Evolutionary conservation across 2,113 vertebrate species (phyloP).

Genomic region (Macrotus californicus): DNA sequence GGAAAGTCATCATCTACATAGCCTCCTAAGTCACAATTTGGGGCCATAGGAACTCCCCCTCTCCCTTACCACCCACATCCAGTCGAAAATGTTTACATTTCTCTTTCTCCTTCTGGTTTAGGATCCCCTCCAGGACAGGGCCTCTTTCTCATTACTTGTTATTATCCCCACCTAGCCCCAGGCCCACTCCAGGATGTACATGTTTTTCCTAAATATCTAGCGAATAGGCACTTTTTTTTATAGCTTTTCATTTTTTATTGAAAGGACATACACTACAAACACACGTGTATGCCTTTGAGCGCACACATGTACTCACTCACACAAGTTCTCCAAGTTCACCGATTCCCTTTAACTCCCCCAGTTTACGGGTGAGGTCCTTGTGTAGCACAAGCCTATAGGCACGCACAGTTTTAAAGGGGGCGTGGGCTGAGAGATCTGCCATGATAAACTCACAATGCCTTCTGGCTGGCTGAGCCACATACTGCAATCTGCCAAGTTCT

Average conservation of each 20-base stretch:
- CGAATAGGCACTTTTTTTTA: constrained; percentile 7
- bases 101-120: background rate
- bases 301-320: background rate
- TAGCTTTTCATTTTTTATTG: constrained; percentile 30
- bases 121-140: constrained; percentile 8
- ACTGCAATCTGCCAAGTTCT: constrained; percentile 15
- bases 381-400: background rate
- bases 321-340: background rate
- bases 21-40: background rate
- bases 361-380: background rate
- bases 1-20: background rate
- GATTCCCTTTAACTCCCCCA: background rate
- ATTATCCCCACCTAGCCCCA: constrained; percentile 2
- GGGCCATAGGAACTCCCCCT: background rate
- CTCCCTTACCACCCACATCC: background rate
- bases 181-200: background rate
- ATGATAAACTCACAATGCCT: background rate
- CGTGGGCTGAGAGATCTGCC: background rate
- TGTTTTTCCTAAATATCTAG: constrained; percentile 49
- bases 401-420: background rate
- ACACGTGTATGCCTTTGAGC: background rate
- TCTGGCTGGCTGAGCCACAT: background rate
- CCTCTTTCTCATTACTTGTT: constrained; percentile 5
- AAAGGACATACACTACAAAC: background rate
- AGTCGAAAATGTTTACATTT: background rate